Conservation (phyloP, 64 coral and sea anemone genomes). For the Cladopsammia gracilis region DNA sequence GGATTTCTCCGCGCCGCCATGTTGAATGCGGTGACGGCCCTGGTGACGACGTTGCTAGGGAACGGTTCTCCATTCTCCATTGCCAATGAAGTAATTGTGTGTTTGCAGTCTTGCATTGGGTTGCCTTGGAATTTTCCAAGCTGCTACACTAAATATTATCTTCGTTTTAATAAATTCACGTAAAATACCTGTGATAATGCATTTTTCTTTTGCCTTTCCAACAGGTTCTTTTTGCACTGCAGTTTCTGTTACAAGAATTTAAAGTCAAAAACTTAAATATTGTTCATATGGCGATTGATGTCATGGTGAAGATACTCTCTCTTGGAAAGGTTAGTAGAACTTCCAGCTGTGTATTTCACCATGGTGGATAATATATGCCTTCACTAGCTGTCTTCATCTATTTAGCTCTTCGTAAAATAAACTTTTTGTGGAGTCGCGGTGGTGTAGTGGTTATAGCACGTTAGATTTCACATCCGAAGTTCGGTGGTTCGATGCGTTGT, state of each 20-base stretch:
- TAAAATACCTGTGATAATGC: neutral
- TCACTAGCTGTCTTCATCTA: neutral
- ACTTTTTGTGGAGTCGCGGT: too few relatives aligned
- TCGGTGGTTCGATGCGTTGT: too few relatives aligned
- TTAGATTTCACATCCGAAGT: too few relatives aligned
- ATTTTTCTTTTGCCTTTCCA: neutral
- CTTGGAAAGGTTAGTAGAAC: conserved; percentile 36
- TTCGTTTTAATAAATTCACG: neutral
- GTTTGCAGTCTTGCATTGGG: too few relatives aligned
- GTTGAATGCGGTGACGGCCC: too few relatives aligned
- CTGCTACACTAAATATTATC: neutral
- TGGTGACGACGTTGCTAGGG: too few relatives aligned
- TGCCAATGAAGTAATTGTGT: too few relatives aligned
- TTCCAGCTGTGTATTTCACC: neutral
- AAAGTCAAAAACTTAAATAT: neutral
- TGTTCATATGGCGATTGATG: neutral
- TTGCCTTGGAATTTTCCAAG: too few relatives aligned
- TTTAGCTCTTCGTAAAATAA: too few relatives aligned
- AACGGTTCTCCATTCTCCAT: too few relatives aligned
- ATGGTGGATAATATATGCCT: neutral
- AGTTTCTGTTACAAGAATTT: conserved; percentile 45
- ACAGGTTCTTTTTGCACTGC: conserved; percentile 55
- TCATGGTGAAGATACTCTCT: conserved; percentile 50
- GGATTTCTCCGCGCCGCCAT: too few relatives aligned
- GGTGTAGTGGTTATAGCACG: too few relatives aligned